Evolutionary conservation across 2,797 vertebrate genomes (phyloP).

Genomic region (Squalus acanthias): DNA sequence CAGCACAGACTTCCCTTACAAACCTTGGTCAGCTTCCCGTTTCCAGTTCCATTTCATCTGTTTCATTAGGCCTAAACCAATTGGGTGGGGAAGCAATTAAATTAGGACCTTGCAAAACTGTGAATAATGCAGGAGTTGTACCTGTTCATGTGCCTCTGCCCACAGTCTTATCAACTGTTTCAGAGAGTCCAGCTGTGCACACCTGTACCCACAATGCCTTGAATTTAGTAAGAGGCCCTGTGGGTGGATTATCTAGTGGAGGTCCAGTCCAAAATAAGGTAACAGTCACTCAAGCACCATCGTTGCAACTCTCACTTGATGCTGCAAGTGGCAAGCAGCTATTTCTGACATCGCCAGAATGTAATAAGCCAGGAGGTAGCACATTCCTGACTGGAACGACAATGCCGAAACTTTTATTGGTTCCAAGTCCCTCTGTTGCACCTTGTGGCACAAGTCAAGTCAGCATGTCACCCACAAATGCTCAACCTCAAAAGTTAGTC

Average conservation of each 20-base stretch:
- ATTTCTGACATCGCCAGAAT: constrained; percentile 49
- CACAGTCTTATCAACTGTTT: constrained; percentile 50
- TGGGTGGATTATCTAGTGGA: constrained; percentile 46
- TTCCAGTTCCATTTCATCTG: constrained; percentile 55
- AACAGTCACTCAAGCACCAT: constrained; percentile 48
- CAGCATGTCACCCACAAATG: constrained; percentile 50
- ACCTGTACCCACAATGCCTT: constrained; percentile 52
- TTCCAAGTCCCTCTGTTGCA: constrained; percentile 61
- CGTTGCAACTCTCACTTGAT: constrained; percentile 53
- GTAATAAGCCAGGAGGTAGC: constrained; percentile 54
- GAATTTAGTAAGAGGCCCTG: constrained; percentile 43
- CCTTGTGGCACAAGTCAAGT: constrained; percentile 58
- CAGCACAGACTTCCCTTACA: constrained; percentile 45
- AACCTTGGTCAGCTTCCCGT: constrained; percentile 45
- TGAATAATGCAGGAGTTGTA: constrained; percentile 41
- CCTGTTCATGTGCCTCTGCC: constrained; percentile 47
- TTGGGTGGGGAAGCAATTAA: constrained; percentile 51
- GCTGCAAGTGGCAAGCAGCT: constrained; percentile 47
- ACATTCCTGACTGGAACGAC: constrained; percentile 52
- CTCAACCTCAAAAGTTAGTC: constrained; percentile 67
- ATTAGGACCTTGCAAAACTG: constrained; percentile 51
- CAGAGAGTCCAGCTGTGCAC: constrained; percentile 48
- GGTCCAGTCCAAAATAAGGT: constrained; percentile 49
- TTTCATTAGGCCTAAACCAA: constrained; percentile 49
- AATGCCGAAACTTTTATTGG: constrained; percentile 73